Conservation (phyloP, 2,888 invertebrate genomes). For the Tromatobia lineatoria region DNA sequence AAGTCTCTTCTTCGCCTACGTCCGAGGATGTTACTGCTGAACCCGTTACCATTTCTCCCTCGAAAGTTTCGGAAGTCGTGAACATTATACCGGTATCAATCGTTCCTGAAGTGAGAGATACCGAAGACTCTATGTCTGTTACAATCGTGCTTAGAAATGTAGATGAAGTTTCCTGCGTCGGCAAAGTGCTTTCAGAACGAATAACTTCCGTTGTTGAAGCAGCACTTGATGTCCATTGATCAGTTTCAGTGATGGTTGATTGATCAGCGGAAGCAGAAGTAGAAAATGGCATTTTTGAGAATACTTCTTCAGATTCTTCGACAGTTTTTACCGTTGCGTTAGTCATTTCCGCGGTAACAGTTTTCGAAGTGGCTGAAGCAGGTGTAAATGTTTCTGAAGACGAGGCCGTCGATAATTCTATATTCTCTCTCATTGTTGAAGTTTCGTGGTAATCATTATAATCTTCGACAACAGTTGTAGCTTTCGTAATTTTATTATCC, state of each 20-base stretch:
- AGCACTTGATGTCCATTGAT: neutral
- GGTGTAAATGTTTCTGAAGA: neutral
- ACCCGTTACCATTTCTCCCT: no score
- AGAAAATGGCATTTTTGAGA: neutral
- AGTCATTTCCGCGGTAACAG: neutral
- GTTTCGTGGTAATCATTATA: slow-evolving; percentile 51
- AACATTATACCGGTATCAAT: no score
- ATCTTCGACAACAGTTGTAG: slow-evolving; percentile 39
- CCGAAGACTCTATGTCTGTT: neutral
- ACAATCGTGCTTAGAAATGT: neutral
- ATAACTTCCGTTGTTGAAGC: neutral
- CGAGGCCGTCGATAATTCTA: neutral
- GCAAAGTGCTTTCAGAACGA: neutral
- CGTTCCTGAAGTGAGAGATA: neutral
- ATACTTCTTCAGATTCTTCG: neutral
- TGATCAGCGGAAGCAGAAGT: neutral
- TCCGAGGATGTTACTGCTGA: no score
- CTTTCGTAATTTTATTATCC: slow-evolving; percentile 22
- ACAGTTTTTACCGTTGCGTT: slow-evolving; percentile 7
- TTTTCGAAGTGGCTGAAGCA: neutral
- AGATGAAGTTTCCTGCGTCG: neutral
- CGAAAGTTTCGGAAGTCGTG: no score
- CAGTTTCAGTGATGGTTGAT: neutral
- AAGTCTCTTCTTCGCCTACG: neutral
- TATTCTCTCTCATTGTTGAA: slow-evolving; percentile 24